A percentile compares a stretch with the other conserved stretches of the same genome.
These are phyloP conservation scores for Tribolium madens DNA, from an alignment of 1,140 invertebrate genomes.

Conservation along the genomic window DNA sequence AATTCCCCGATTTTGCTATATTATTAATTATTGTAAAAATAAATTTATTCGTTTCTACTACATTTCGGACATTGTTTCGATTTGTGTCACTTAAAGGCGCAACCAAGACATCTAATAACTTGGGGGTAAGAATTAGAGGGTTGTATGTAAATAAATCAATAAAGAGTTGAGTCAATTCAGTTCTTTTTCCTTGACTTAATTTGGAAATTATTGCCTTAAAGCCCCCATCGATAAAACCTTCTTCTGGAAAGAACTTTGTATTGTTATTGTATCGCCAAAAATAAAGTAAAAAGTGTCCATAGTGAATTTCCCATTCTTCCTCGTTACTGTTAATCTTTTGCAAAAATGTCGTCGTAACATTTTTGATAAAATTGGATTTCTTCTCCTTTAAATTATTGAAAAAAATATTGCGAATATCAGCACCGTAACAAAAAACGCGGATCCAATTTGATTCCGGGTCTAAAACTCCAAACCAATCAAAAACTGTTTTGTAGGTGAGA, in stretches of 20 bases:
- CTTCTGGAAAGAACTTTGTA: not conserved
- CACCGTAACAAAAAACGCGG: constrained; percentile 33
- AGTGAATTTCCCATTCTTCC: constrained; percentile 17
- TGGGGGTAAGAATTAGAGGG: not conserved
- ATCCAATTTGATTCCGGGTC: constrained; percentile 49
- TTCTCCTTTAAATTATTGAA: constrained; percentile 31
- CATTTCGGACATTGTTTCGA: constrained; percentile 3
- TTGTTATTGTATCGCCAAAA: constrained; percentile 40
- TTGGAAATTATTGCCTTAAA: constrained; percentile 26
- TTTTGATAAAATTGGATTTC: constrained; percentile 31
- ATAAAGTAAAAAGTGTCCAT: constrained; percentile 35
- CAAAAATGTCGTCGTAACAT: constrained; percentile 35
- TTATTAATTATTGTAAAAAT: constrained; percentile 40
- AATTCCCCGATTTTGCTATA: constrained; percentile 34
- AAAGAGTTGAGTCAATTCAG: not conserved
- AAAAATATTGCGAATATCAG: constrained; percentile 18
- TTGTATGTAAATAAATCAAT: constrained; percentile 33
- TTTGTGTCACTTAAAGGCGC: constrained; percentile 23
- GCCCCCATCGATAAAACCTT: not conserved
- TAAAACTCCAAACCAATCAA: constrained; percentile 41
- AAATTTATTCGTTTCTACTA: constrained; percentile 37
- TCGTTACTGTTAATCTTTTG: constrained; percentile 25
- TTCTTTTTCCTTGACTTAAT: constrained; percentile 2
- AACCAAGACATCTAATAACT: constrained; percentile 40
- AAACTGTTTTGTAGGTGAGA: constrained; percentile 32